Conservation (phyloP, 2,888 invertebrate species). For the Caenorhabditis imperialis region DNA sequence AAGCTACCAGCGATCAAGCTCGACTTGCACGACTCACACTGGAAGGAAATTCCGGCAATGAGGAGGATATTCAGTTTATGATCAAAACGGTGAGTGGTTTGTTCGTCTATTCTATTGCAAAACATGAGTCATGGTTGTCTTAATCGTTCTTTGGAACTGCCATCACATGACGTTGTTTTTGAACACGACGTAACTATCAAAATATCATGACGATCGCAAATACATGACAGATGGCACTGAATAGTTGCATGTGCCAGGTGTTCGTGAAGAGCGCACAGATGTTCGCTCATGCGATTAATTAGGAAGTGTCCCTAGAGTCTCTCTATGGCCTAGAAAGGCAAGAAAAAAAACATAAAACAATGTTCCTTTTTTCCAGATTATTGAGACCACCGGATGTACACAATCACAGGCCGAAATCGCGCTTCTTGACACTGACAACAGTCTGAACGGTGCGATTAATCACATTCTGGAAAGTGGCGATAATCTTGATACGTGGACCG, state of each 20-base stretch:
- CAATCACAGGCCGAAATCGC: slow-evolving; percentile 73
- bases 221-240: slow-evolving; percentile 31
- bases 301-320: neutral
- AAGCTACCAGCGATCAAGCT: slow-evolving; percentile 64
- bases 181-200: too few relatives aligned
- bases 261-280: slow-evolving; percentile 33
- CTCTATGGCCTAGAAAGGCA: too few relatives aligned
- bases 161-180: slow-evolving; percentile 36
- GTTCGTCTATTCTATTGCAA: too few relatives aligned
- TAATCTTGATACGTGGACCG: slow-evolving; percentile 69
- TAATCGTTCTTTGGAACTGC: too few relatives aligned
- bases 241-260: slow-evolving; percentile 20
- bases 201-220: too few relatives aligned
- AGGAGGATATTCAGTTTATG: slow-evolving; percentile 63
- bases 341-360: too few relatives aligned
- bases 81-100: slow-evolving; percentile 63
- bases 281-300: slow-evolving; percentile 21
- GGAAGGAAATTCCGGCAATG: slow-evolving; percentile 60
- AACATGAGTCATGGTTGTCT: too few relatives aligned
- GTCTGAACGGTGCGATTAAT: slow-evolving; percentile 69
- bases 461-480: slow-evolving; percentile 66
- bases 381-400: slow-evolving; percentile 74
- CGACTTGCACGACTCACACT: slow-evolving; percentile 64
- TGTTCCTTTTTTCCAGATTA: slow-evolving; percentile 64
- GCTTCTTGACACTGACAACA: slow-evolving; percentile 69